Evolutionary conservation across 1,140 invertebrate species (phyloP).

Genomic region (Cherax quadricarinatus): DNA sequence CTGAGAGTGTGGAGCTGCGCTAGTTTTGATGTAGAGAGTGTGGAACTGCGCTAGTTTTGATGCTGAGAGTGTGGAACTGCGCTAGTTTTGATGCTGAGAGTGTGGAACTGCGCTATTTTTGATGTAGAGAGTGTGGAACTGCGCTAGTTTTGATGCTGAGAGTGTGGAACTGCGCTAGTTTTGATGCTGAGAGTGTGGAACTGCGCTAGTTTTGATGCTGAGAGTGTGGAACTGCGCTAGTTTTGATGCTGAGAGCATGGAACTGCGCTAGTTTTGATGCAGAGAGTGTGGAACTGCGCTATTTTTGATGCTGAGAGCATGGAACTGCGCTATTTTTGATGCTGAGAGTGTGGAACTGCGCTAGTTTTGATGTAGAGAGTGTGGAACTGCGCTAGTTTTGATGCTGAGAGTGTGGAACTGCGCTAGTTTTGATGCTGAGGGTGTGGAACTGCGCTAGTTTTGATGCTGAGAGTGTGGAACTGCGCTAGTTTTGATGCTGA

Average conservation of each 20-base stretch:
- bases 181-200: neutral
- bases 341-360: neutral
- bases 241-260: neutral
- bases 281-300: neutral
- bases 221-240: neutral
- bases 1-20: too few species aligned
- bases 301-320: neutral
- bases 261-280: neutral
- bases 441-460: neutral
- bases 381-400: neutral
- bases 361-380: neutral
- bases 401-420: neutral
- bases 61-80: neutral
- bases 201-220: neutral
- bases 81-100: neutral
- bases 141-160: neutral
- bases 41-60: neutral
- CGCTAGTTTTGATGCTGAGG: neutral
- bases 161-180: neutral
- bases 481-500: neutral
- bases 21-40: too few species aligned
- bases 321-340: neutral
- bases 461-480: neutral
- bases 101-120: neutral
- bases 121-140: neutral